Percentiles rank a stretch among this genome's conserved stretches.
Conservation (phyloP, 2,888 invertebrate genomes). For the Brachynemurus nebulosus region DNA sequence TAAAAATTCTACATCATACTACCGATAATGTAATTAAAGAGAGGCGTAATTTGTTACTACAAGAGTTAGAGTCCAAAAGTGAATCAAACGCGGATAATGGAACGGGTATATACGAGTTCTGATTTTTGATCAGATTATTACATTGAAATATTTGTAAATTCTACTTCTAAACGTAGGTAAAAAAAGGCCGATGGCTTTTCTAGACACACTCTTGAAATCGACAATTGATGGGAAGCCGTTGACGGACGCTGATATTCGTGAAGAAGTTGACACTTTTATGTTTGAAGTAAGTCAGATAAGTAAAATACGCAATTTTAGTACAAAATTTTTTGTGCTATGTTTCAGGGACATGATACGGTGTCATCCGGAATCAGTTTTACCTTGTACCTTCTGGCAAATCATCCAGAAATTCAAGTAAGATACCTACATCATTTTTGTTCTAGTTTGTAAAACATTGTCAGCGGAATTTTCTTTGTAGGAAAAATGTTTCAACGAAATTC, state of each 20-base stretch:
- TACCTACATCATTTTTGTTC: no score
- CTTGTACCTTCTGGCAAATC: neutral
- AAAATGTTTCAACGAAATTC: neutral
- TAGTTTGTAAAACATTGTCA: neutral
- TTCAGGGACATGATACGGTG: conserved; percentile 9
- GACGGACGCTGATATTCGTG: conserved; percentile 3
- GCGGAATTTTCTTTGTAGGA: neutral
- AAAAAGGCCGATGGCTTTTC: conserved; percentile 4
- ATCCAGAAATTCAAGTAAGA: neutral
- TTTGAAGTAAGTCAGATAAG: conserved; percentile 6
- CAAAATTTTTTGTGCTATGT: no score
- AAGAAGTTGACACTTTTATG: conserved; percentile 10
- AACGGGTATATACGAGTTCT: no score
- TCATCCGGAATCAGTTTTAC: conserved; percentile 5
- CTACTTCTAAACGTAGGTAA: no score
- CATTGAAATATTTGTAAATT: no score
- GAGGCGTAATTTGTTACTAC: no score
- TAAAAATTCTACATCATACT: conserved; percentile 37
- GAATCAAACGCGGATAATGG: no score
- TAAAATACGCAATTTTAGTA: no score
- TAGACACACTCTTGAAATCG: conserved; percentile 4
- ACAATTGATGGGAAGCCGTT: conserved; percentile 4
- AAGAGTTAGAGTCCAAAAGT: no score
- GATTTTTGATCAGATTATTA: no score
- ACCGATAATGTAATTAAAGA: conserved; percentile 46